Evolutionary conservation across 2,113 vertebrate species (phyloP), one percentile per base, ranked within the genome.

Genomic region (Ailuropoda melanoleuca): DNA sequence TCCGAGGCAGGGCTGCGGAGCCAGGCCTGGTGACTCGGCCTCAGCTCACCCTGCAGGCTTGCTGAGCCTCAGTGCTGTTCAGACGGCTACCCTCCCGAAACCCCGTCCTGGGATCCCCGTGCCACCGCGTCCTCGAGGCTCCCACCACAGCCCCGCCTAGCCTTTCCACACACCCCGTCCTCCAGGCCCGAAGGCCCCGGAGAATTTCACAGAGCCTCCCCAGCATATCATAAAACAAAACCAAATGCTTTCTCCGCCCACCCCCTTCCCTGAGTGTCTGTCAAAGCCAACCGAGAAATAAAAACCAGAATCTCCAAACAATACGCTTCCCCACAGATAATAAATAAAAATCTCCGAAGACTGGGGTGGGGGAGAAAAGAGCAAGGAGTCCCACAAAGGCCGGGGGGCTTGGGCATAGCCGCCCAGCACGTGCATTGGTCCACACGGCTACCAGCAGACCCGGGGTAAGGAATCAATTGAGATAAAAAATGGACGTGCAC

Each of bases 231-330:
- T 97, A 98, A 98, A 98, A 98, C 97, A 96, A 97, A 98, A 98
- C 97, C 98, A 98, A 98, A 98, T 98, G 98, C 97, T 83, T 9
- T 62, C 84, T 8, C 56, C 48, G 24, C 39, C 68, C 13, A 17
- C 55, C 43, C 94, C 74, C 60, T 55, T 90, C 91, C 81, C 88
- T 24, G 88, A 97, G 95, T 97, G 97, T 98, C 98, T 96, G 97
- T 98, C 98, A 98, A 95, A 98, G 97, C 97, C 96, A 88, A 97
- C 55, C 26, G 88, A 98, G 97, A 98, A 98, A 98, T 98, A 98
- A 95, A 98, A 98, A 98, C 97, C 98, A 98, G 98, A 97, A 97
- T 98, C 95, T 95, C 97, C 97, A 97, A 98, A 98, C 97, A 98
- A 98, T 98, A 97, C 74, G 60, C 98, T 90, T 95, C 92, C 97